Evolutionary conservation across 1,140 invertebrate genomes (phyloP), one percentile per base, ranked within the genome.

Genomic region (Tetranychus urticae): DNA sequence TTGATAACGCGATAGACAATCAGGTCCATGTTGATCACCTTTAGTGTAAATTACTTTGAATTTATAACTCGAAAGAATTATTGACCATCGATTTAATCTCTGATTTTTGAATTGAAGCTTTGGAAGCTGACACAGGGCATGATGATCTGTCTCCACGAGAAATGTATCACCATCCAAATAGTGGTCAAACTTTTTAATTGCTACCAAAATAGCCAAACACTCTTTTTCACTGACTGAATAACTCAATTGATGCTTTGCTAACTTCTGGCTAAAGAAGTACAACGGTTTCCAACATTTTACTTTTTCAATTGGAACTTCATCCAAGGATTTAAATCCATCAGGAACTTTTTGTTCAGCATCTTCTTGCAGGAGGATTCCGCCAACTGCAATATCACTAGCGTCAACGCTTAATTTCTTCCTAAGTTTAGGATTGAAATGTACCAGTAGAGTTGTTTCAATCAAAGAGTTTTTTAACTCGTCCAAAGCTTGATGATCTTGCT

Each of bases 211-310:
- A 2, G 72, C 71, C n/a, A 76, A 64, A 7, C 72, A 74, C 69
- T 81, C 77, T 65, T 72, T 76, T 46, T 81, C 75, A 39, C 77
- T 73, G 62, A 75, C 72, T 10, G 70, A 62, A 58, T 79, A 77
- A 60, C 72, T 76, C 31, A 3, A 4, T 36, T 60, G 47, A 50
- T 50, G 23, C 13, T 14, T 31, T 50, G 4, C 3, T 31, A 50
- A 31, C 13, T 14, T 50, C 47, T 50, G 47, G 14, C 47, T 31
- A 31, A 50, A 50, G 47, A n/a, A 69, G 59, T 73, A 37, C 0
- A 71, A 75, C 1, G 70, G 70, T 68, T 72, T 76, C 4, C 70
- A 69, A 34, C 77, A 70, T 76, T 72, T 23, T 45, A 14, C 14
- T 68, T 70, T 64, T 74, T 68, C 14, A 63, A 13, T 34, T 69